Evolutionary conservation across 2,797 vertebrate species (phyloP), one percentile per base, ranked within the genome.

Genomic region (Aerospiza tachiro): DNA sequence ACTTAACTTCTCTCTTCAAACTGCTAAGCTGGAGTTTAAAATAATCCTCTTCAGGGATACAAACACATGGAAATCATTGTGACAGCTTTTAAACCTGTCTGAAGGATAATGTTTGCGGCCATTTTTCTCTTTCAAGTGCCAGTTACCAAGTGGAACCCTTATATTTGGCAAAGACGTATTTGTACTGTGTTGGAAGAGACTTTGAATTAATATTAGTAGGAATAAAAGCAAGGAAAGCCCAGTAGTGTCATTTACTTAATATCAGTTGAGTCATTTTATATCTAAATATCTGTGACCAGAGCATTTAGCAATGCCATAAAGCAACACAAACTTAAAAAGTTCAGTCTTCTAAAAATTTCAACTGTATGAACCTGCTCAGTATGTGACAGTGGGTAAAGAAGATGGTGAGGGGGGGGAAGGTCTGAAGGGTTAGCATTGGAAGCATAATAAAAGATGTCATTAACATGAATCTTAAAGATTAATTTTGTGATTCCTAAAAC

Each of bases 81-180:
- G 83, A 55, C 44, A 93, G 50, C 40, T 89, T 95, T 90, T 82
- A 95, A 90, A 88, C 22, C 28, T 70, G n/a, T 53, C 75, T 95
- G 74, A 84, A 94, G 68, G 38, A 53, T 31, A 26, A 70, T 40
- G n/a, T 75, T 96, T 95, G 42, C 68, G 85, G 74, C 52, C 63
- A 94, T 87, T 92, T 89, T 89, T 53, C 71, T 75, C 78, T 80
- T 94, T 95, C 49, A 77, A 93, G 74, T 83, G 58, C 67, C 93
- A 65, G 84, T 55, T 85, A 91, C 72, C 67, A 65, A 55, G 81
- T 72, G 14, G n/a, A 93, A 75, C 9, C 5, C 42, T 96, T 87
- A 71, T 65, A 50, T 92, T 83, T 93, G 29, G n/a, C 73, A 71
- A 72, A 79, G 42, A 22, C 38, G 7, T 92, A 55, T 65, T 73